Evolutionary conservation across 2,797 vertebrate genomes (phyloP).

Genomic region (Cirrhinus mrigala): DNA sequence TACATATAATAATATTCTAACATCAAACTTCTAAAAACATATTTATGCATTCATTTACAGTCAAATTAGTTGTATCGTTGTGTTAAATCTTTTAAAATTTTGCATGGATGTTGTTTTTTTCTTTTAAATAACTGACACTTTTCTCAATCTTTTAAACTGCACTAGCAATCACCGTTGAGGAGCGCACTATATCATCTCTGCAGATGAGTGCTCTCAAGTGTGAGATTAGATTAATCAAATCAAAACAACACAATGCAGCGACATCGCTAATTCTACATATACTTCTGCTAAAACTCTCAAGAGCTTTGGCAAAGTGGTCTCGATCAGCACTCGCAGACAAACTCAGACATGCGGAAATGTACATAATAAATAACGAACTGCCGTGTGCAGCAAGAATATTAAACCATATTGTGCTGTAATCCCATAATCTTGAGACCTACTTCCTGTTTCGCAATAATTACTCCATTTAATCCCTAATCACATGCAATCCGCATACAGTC

Average conservation of each 20-base stretch:
- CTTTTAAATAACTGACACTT: neutral
- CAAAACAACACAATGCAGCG: neutral
- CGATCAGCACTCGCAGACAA: neutral
- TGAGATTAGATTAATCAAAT: constrained; percentile 32
- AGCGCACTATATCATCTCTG: neutral
- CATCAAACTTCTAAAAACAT: neutral
- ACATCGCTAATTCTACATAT: neutral
- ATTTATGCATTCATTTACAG: neutral
- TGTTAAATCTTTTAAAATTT: no score
- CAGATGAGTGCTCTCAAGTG: constrained; percentile 9
- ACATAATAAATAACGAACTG: neutral
- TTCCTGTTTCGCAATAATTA: constrained; percentile 56
- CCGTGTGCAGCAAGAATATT: constrained; percentile 36
- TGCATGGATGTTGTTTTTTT: no score
- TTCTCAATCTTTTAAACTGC: neutral
- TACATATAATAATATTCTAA: neutral
- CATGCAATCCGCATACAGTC: constrained; percentile 26
- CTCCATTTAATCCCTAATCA: constrained; percentile 58
- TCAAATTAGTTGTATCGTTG: neutral
- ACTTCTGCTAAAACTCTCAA: neutral
- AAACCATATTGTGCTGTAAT: constrained; percentile 60
- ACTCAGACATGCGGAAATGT: constrained; percentile 5
- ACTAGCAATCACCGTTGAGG: neutral
- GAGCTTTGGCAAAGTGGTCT: constrained; percentile 20
- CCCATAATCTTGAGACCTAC: constrained; percentile 62